Percentiles rank a stretch among this genome's conserved stretches.
These are phyloP conservation scores for Sabellastarte sp. DNA, from an alignment of 2,888 invertebrate species.

Conservation along the genomic window DNA sequence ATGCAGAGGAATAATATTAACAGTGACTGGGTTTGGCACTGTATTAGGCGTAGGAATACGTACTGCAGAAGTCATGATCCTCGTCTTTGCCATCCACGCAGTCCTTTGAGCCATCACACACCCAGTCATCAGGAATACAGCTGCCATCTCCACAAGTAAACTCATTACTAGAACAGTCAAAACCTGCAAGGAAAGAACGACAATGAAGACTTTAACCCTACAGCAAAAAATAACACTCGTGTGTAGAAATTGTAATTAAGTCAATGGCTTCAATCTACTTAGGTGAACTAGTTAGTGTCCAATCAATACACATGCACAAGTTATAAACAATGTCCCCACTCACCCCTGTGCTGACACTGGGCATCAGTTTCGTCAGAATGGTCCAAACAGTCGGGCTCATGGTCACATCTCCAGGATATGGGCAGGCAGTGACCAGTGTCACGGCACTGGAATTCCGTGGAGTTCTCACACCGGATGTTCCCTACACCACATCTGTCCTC, in stretches of 20 bases:
- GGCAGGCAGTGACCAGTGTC: constrained; percentile 66
- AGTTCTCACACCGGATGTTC: not conserved
- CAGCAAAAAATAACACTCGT: no score
- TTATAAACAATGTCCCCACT: no score
- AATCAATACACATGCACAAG: no score
- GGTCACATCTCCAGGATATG: constrained; percentile 70
- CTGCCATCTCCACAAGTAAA: constrained; percentile 8
- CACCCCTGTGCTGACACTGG: no score
- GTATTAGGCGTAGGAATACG: not conserved
- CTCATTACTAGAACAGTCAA: no score
- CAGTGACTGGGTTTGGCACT: not conserved
- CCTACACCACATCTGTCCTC: constrained; percentile 20
- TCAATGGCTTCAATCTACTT: no score
- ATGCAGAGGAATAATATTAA: no score
- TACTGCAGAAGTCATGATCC: constrained; percentile 4
- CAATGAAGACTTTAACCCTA: no score
- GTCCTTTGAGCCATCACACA: constrained; percentile 47
- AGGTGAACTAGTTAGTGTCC: no score
- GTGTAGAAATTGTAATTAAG: no score
- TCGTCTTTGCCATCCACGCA: constrained; percentile 37
- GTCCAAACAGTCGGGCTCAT: constrained; percentile 43
- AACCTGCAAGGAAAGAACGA: no score
- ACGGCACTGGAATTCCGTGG: constrained; percentile 1
- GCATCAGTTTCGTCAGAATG: constrained; percentile 39
- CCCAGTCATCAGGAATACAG: constrained; percentile 38